Conservation (phyloP, 2,888 invertebrate genomes). For the Plagiodera versicolora region DNA sequence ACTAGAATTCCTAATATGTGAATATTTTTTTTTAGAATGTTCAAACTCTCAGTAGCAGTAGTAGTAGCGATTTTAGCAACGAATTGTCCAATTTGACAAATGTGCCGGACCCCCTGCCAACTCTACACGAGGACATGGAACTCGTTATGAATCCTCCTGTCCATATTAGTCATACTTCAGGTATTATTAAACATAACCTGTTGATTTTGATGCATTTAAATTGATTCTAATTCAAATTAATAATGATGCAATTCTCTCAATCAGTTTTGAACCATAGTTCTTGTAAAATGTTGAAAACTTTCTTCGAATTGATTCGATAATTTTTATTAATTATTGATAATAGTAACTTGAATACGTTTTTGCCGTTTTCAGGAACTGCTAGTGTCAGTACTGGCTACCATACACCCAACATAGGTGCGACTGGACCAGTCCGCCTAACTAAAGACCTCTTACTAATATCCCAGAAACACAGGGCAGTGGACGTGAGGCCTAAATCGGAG, state of each 20-base stretch:
- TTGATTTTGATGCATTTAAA: background rate
- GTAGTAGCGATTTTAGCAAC: constrained; percentile 50
- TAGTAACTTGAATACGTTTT: too few species aligned
- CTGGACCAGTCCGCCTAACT: constrained; percentile 64
- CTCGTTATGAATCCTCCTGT: constrained; percentile 54
- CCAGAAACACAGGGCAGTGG: constrained; percentile 66
- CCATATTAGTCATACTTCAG: constrained; percentile 47
- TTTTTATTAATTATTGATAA: too few species aligned
- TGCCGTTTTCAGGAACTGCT: constrained; percentile 43
- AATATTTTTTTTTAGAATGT: constrained; percentile 43
- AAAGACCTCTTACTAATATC: constrained; percentile 80
- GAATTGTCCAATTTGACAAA: constrained; percentile 50
- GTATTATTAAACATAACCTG: constrained; percentile 28
- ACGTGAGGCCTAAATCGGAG: constrained; percentile 68
- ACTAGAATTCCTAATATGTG: too few species aligned
- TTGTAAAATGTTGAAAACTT: too few species aligned
- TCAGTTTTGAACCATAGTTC: too few species aligned
- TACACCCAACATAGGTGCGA: constrained; percentile 49
- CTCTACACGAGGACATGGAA: constrained; percentile 85
- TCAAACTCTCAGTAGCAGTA: constrained; percentile 50
- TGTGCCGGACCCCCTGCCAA: constrained; percentile 64
- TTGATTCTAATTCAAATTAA: too few species aligned
- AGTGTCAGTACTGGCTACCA: constrained; percentile 56
- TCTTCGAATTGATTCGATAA: too few species aligned
- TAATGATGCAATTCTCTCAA: too few species aligned